Conservation (phyloP, 2,888 invertebrate genomes). For the Zaprionus bogoriensis region DNA sequence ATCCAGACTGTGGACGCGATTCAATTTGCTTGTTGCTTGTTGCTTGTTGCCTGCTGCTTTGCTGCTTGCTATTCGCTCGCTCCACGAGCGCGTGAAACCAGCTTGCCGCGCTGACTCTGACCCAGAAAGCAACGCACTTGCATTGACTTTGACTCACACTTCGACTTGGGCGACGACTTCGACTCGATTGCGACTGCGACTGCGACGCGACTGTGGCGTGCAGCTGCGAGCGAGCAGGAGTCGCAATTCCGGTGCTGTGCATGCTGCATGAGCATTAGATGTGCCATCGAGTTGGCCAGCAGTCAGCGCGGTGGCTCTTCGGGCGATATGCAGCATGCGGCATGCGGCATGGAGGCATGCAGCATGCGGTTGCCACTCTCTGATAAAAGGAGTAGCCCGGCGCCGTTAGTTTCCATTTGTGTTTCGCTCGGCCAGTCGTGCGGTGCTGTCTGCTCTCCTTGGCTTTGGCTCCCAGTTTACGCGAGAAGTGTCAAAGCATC, state of each 20-base stretch:
- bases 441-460: too few relatives aligned
- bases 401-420: constrained; percentile 67
- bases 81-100: constrained; percentile 36
- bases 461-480: constrained; percentile 22
- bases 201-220: constrained; percentile 7
- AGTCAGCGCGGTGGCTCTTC: constrained; percentile 15
- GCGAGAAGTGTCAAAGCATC: constrained; percentile 2
- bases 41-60: too few relatives aligned
- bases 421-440: constrained; percentile 59
- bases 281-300: constrained; percentile 24
- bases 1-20: constrained; percentile 44
- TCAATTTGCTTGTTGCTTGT: constrained; percentile 53
- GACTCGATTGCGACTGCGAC: constrained; percentile 10
- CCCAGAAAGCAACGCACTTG: constrained; percentile 55
- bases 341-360: constrained; percentile 7
- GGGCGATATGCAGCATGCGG: constrained; percentile 18
- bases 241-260: constrained; percentile 63
- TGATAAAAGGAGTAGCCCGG: constrained; percentile 68
- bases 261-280: constrained; percentile 51
- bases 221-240: constrained; percentile 52
- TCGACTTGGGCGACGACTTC: constrained; percentile 10
- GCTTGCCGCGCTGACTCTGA: constrained; percentile 47
- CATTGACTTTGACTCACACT: constrained; percentile 30
- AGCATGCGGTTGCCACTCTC: constrained; percentile 29
- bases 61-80: too few relatives aligned